These are phyloP conservation scores for Oplegnathus fasciatus DNA, from an alignment of 2,113 vertebrate species.

Conservation along the genomic window DNA sequence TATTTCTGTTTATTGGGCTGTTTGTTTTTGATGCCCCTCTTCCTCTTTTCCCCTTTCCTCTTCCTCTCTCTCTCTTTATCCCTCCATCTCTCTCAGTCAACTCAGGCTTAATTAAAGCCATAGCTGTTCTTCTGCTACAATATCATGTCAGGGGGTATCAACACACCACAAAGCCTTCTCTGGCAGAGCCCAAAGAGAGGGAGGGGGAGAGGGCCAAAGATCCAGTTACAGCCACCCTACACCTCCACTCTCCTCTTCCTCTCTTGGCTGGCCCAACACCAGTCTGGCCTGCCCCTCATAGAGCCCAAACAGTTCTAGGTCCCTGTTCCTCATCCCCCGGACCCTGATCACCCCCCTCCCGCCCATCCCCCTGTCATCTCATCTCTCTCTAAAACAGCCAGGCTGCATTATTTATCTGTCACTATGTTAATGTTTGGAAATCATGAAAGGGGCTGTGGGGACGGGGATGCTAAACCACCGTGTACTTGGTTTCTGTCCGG, in stretches of 20 bases:
- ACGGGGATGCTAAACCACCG: conserved; percentile 43
- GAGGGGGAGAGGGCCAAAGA: conserved; percentile 33
- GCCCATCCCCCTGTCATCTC: conserved; percentile 51
- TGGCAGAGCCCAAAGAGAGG: conserved; percentile 42
- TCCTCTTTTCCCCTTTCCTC: background rate
- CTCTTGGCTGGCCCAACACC: conserved; percentile 41
- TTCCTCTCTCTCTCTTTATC: conserved; percentile 43
- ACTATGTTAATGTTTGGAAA: conserved; percentile 68
- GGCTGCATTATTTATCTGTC: conserved; percentile 75
- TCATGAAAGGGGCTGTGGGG: conserved; percentile 45
- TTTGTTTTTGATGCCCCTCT: conserved; percentile 54
- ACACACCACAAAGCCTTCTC: conserved; percentile 72
- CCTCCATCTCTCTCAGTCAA: conserved; percentile 64
- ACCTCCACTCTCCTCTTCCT: conserved; percentile 68
- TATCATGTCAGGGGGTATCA: conserved; percentile 78
- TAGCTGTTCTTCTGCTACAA: conserved; percentile 70
- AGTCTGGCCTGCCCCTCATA: conserved; percentile 27
- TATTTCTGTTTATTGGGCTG: conserved; percentile 34
- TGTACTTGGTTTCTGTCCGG: conserved; percentile 46
- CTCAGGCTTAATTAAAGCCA: conserved; percentile 78
- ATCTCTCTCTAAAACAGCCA: conserved; percentile 62
- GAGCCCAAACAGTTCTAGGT: conserved; percentile 56
- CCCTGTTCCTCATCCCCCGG: background rate
- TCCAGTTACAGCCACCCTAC: conserved; percentile 77
- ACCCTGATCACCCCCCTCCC: background rate